A percentile compares a stretch with the other conserved stretches of the same genome.
These are phyloP conservation scores for Brachyhypopomus gauderio DNA, from an alignment of 2,113 vertebrate genomes.

Conservation along the genomic window DNA sequence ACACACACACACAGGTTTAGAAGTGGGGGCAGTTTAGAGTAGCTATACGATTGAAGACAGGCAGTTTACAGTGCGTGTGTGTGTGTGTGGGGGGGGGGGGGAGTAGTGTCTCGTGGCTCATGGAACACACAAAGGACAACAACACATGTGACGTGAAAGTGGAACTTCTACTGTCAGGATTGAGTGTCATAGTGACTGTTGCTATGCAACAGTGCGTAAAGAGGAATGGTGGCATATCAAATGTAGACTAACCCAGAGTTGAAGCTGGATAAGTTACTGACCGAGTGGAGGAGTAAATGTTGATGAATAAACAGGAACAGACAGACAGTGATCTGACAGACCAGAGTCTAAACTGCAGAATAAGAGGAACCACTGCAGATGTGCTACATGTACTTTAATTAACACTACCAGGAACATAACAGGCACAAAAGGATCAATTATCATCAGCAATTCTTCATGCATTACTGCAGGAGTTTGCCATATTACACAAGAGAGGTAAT, in stretches of 20 bases:
- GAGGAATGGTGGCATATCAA: background rate
- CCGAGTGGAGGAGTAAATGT: background rate
- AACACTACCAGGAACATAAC: too few relatives aligned
- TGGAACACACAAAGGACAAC: slow-evolving; percentile 27
- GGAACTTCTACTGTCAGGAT: slow-evolving; percentile 32
- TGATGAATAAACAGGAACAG: background rate
- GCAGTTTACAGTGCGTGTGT: background rate
- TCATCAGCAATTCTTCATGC: too few relatives aligned
- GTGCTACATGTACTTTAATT: background rate
- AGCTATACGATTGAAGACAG: too few relatives aligned
- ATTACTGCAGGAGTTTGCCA: too few relatives aligned
- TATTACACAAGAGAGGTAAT: too few relatives aligned
- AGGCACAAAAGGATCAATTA: too few relatives aligned
- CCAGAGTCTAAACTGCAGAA: background rate
- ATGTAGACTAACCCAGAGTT: slow-evolving; percentile 10
- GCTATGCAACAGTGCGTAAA: slow-evolving; percentile 51
- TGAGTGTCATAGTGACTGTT: slow-evolving; percentile 42
- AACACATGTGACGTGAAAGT: slow-evolving; percentile 30
- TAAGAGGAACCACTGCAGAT: background rate
- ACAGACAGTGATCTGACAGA: background rate
- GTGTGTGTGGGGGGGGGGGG: background rate
- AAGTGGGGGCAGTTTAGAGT: too few relatives aligned
- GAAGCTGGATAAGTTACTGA: background rate
- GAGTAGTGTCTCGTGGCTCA: background rate
- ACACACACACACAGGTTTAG: background rate